Evolutionary conservation across 2,797 vertebrate genomes (phyloP), one percentile per base, ranked within the genome.

Genomic region (Aeoliscus strigatus): DNA sequence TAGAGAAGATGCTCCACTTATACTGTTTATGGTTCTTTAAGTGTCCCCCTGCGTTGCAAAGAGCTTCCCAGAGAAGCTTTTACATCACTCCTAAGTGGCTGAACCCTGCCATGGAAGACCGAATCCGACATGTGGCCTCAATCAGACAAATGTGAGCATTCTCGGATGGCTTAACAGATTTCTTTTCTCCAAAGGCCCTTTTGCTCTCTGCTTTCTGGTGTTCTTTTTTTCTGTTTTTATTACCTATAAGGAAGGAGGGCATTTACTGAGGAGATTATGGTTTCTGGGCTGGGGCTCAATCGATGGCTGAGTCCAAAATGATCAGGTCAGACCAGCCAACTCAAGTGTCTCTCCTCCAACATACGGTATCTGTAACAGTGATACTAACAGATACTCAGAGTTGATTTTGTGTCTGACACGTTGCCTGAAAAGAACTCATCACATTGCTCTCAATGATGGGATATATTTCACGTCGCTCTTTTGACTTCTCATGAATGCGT

Each of bases 231-330:
- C 21, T 52, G 34, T 67, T 77, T 75, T 66, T 54, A 76, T 67
- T 62, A 64, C 44, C 48, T 65, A 14, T n/a, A 39, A 66, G 44
- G 48, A 44, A 45, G 28, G 27, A 55, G 38, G 48, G 31, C 54
- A 68, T 77, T 81, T 77, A 78, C 44, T 28, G 56, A 61, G 41
- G 59, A 78, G 68, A 80, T 81, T 77, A 85, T 63, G 51, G 73
- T 71, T 74, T 57, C 65, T 51, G 51, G 45, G 39, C 52, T 76
- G 46, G 60, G 62, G 17, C 60, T 42, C 9, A 27, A 84, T 85
- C 59, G 49, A 79, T 82, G 65, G 49, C 9, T 2, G 12, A 39
- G 55, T 44, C 52, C 70, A 48, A 70, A 57, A n/a, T n/a, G n/a
- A n/a, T n/a, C n/a, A n/a, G n/a, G n/a, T n/a, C n/a, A n/a, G n/a